These are phyloP conservation scores for Fragum whitleyi DNA, from an alignment of 2,888 invertebrate species.

Conservation along the genomic window DNA sequence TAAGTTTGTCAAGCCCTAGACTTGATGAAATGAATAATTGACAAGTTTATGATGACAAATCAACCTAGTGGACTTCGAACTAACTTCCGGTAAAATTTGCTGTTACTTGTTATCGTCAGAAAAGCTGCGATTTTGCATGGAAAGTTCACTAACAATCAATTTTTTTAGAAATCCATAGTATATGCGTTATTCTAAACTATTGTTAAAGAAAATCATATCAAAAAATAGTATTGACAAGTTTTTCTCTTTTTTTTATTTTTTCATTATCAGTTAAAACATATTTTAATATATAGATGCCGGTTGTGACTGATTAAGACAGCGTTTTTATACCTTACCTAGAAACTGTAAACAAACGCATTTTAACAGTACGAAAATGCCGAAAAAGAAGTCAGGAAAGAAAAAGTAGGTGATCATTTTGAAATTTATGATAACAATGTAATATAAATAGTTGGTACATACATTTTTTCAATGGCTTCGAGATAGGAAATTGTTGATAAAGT, in stretches of 20 bases:
- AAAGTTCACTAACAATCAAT: too few species aligned
- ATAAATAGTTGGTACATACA: too few species aligned
- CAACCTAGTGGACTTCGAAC: conserved; percentile 1
- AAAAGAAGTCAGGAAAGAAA: conserved; percentile 64
- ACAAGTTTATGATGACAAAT: conserved; percentile 3
- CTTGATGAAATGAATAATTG: not conserved
- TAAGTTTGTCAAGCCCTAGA: too few species aligned
- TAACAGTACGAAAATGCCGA: conserved; percentile 35
- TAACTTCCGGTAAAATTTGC: not conserved
- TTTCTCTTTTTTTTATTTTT: too few species aligned
- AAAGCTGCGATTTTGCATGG: conserved; percentile 6
- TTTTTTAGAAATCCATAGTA: too few species aligned
- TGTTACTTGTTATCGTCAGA: not conserved
- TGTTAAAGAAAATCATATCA: too few species aligned
- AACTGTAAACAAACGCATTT: conserved; percentile 62
- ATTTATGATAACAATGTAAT: not conserved
- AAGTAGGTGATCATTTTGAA: conserved; percentile 33
- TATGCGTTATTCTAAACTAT: too few species aligned
- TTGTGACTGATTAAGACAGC: not conserved
- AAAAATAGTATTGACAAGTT: too few species aligned
- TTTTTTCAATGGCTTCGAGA: too few species aligned
- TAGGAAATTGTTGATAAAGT: too few species aligned
- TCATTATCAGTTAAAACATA: too few species aligned
- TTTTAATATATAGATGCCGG: too few species aligned
- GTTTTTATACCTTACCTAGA: conserved; percentile 53